Conservation (phyloP, 1,140 invertebrate species). For the Rhizoglyphus robini region DNA sequence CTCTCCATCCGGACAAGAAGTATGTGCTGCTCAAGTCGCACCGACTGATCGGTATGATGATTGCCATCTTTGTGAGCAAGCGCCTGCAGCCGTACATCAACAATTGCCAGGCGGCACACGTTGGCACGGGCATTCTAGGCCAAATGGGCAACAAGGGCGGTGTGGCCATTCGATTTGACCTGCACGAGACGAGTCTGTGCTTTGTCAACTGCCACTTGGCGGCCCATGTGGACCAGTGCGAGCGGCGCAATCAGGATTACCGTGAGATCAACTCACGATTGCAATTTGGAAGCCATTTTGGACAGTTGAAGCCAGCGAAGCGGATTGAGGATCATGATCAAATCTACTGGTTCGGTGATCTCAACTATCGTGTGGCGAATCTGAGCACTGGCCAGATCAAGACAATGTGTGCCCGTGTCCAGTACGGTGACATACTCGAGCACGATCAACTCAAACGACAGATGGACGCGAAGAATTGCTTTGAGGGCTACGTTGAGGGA, state of each 20-base stretch:
- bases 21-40: constrained; percentile 57
- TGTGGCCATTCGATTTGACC: constrained; percentile 75
- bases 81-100: constrained; percentile 55
- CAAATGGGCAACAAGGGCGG: constrained; percentile 96
- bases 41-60: constrained; percentile 70
- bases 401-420: constrained; percentile 49
- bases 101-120: constrained; percentile 58
- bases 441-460: constrained; percentile 72
- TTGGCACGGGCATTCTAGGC: constrained; percentile 87
- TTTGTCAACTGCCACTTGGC: constrained; percentile 97
- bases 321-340: constrained; percentile 88
- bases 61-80: constrained; percentile 71
- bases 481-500: constrained; percentile 76
- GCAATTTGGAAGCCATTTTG: constrained; percentile 50
- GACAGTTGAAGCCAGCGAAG: constrained; percentile 50
- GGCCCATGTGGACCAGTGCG: constrained; percentile 89
- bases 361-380: constrained; percentile 81
- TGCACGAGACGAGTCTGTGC: constrained; percentile 84
- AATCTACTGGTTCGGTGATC: constrained; percentile 93
- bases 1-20: constrained; percentile 53
- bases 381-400: constrained; percentile 59
- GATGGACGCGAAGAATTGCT: constrained; percentile 51
- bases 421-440: too few species aligned
- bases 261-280: constrained; percentile 67
- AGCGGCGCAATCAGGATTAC: constrained; percentile 90